Conservation (phyloP, 64 coral and sea anemone genomes). For the Hydrozoanthus tunicans region DNA sequence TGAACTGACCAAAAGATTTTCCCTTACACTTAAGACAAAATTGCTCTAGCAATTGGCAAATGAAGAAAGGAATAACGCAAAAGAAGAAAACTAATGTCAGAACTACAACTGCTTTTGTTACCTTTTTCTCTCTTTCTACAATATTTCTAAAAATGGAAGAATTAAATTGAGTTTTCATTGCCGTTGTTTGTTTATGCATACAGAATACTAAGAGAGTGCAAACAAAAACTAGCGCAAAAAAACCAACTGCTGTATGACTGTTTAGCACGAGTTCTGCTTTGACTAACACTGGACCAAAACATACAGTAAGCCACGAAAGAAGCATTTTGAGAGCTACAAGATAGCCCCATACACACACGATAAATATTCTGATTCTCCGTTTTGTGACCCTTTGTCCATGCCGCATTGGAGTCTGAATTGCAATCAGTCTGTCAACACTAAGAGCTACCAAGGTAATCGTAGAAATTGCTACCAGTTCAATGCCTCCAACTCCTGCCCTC, state of each 20-base stretch:
- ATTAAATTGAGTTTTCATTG: not conserved
- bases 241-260: not conserved
- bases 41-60: not conserved
- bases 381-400: not conserved
- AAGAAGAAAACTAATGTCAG: not conserved
- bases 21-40: not conserved
- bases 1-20: not conserved
- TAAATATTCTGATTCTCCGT: not conserved
- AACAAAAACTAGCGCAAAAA: not conserved
- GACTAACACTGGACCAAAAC: no score
- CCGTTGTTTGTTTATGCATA: not conserved
- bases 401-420: not conserved
- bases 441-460: not conserved
- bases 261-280: not conserved
- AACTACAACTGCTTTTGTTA: not conserved
- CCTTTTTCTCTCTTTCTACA: not conserved
- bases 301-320: not conserved
- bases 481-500: not conserved
- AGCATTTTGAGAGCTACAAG: not conserved
- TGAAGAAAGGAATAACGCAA: not conserved
- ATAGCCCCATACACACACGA: not conserved
- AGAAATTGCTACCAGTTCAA: slow-evolving; percentile 2
- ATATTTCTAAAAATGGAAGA: not conserved
- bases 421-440: not conserved
- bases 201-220: not conserved